These are phyloP conservation scores for Drosophila suzukii DNA, from an alignment of 1,140 invertebrate species.

Conservation along the genomic window DNA sequence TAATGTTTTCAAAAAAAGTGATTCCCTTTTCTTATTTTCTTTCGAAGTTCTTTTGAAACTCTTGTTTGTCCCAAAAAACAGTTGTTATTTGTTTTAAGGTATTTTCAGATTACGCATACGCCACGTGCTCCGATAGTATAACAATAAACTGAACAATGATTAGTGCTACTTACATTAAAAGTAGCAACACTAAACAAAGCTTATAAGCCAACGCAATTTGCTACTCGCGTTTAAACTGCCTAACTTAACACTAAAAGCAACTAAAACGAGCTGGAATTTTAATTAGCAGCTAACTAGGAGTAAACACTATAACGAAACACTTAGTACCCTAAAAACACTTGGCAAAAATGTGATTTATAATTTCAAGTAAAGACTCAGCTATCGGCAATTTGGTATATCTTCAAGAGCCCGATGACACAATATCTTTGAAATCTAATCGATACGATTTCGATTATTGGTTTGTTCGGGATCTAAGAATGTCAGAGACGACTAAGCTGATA, in stretches of 20 bases:
- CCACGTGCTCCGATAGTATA: constrained; percentile 18
- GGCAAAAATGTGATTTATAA: neutral
- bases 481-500: constrained; percentile 5
- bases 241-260: constrained; percentile 5
- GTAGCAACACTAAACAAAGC: constrained; percentile 1
- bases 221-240: neutral
- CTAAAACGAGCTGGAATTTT: constrained; percentile 15
- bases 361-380: too few relatives aligned
- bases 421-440: constrained; percentile 26
- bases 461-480: constrained; percentile 1
- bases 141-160: constrained; percentile 13
- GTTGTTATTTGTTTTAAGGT: neutral
- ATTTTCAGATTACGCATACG: constrained; percentile 32
- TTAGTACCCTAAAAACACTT: neutral
- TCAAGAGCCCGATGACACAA: neutral
- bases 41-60: neutral
- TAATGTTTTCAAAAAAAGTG: neutral
- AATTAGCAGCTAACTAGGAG: constrained; percentile 16
- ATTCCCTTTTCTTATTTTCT: too few relatives aligned
- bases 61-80: neutral
- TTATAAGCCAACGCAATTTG: constrained; percentile 7
- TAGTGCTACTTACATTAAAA: constrained; percentile 16
- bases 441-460: neutral
- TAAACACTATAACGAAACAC: neutral
- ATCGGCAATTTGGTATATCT: too few relatives aligned